phyloP scores from a whole-genome alignment of 1,140 invertebrate genomes.

The Drosophila albomicans region DNA sequence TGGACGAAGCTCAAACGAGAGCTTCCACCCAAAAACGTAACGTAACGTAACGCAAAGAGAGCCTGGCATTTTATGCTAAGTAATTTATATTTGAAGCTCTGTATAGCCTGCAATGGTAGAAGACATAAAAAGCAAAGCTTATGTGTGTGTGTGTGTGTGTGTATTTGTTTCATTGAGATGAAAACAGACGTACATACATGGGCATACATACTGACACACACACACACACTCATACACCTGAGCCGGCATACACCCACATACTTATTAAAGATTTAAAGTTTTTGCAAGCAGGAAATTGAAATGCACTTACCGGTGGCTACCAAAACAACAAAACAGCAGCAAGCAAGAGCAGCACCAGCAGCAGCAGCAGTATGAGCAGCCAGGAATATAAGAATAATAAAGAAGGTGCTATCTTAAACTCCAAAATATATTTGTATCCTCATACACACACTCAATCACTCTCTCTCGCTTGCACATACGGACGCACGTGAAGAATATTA shows the following conservation, averaged over 20 bases:
- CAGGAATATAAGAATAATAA: constrained; percentile 66
- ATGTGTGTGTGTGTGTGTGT: constrained; percentile 31
- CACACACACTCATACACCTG: constrained; percentile 8
- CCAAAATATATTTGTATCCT: constrained; percentile 29
- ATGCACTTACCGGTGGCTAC: constrained; percentile 75
- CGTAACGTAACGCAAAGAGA: constrained; percentile 5
- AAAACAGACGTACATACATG: constrained; percentile 1
- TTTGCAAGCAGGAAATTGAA: constrained; percentile 76
- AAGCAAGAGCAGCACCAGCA: constrained; percentile 22
- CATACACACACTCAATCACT: constrained; percentile 1
- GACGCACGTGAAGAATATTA: constrained; percentile 24
- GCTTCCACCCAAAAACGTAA: neutral
- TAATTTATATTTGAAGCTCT: constrained; percentile 66
- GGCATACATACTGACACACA: neutral
- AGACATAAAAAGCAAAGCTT: constrained; percentile 67
- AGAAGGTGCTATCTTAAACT: constrained; percentile 49
- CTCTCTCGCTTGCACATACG: constrained; percentile 8
- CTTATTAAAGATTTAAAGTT: constrained; percentile 80
- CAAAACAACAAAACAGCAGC: constrained; percentile 4
- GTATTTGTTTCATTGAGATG: constrained; percentile 15
- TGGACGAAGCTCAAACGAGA: constrained; percentile 29
- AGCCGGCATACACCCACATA: constrained; percentile 26
- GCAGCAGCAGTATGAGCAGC: constrained; percentile 10
- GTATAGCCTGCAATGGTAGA: constrained; percentile 19
- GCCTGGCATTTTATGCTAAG: constrained; percentile 63